Conservation (phyloP, 2,113 vertebrate species). For the Phalacrocorax brasilianus region DNA sequence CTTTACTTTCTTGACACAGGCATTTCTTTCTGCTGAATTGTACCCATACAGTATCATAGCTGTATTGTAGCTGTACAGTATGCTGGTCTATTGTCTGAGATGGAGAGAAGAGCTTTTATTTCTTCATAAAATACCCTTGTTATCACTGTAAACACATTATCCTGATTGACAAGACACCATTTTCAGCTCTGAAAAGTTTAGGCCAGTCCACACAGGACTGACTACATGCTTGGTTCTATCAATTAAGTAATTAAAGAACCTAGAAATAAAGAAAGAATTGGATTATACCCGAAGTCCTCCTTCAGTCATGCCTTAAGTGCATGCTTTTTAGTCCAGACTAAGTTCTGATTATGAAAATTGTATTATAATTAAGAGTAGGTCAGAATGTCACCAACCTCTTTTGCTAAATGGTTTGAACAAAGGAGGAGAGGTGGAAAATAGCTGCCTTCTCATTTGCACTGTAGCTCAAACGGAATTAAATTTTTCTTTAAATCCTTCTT, state of each 20-base stretch:
- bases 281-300: background rate
- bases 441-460: background rate
- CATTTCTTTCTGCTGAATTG: background rate
- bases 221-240: background rate
- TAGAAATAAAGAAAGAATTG: background rate
- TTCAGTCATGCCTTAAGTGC: background rate
- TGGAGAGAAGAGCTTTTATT: background rate
- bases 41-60: background rate
- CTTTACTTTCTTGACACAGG: background rate
- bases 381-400: background rate
- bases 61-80: background rate
- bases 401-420: background rate
- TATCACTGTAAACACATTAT: background rate
- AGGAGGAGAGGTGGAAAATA: background rate
- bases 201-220: background rate
- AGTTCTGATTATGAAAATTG: conserved; percentile 22
- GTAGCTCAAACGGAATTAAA: background rate
- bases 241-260: background rate
- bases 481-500: background rate
- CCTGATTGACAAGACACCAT: background rate
- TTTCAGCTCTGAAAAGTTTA: background rate
- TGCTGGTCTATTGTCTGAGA: background rate
- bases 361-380: background rate
- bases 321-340: background rate
- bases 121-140: background rate